Evolutionary conservation across 2,888 invertebrate genomes (phyloP).

Genomic region (Dolichopus griseipennis): DNA sequence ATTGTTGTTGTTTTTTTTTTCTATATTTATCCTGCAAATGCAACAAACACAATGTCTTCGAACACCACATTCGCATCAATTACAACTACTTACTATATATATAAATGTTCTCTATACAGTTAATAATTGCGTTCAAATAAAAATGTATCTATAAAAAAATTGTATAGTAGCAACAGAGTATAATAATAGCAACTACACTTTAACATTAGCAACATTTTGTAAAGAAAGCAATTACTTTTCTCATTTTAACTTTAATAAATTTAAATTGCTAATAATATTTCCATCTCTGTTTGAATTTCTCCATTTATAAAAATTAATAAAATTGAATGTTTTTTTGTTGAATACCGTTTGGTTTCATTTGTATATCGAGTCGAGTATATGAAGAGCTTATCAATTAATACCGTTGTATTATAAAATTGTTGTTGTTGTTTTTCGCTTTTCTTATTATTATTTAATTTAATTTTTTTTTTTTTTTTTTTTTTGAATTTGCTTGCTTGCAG

Average conservation of each 20-base stretch:
- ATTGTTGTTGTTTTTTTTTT: too few relatives aligned
- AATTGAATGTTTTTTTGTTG: too few relatives aligned
- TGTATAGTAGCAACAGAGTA: background rate
- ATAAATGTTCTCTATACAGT: too few relatives aligned
- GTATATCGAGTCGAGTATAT: background rate
- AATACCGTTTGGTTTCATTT: background rate
- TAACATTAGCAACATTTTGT: background rate
- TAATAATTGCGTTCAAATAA: too few relatives aligned
- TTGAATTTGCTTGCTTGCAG: too few relatives aligned
- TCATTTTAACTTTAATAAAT: background rate
- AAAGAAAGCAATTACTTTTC: background rate
- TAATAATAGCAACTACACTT: background rate
- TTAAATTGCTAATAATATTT: background rate
- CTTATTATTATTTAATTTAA: too few relatives aligned
- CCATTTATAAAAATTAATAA: background rate
- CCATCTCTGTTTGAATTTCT: background rate
- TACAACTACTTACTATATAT: too few relatives aligned
- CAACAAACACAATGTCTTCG: too few relatives aligned
- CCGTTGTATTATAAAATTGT: background rate
- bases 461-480: too few relatives aligned
- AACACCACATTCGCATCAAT: too few relatives aligned
- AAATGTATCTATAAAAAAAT: too few relatives aligned
- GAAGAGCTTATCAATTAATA: conserved; percentile 1
- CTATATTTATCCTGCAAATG: too few relatives aligned
- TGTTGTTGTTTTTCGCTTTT: background rate